Evolutionary conservation across 2,113 vertebrate species (phyloP), one percentile per base, ranked within the genome.

Genomic region (Pelecanoides urinatrix): DNA sequence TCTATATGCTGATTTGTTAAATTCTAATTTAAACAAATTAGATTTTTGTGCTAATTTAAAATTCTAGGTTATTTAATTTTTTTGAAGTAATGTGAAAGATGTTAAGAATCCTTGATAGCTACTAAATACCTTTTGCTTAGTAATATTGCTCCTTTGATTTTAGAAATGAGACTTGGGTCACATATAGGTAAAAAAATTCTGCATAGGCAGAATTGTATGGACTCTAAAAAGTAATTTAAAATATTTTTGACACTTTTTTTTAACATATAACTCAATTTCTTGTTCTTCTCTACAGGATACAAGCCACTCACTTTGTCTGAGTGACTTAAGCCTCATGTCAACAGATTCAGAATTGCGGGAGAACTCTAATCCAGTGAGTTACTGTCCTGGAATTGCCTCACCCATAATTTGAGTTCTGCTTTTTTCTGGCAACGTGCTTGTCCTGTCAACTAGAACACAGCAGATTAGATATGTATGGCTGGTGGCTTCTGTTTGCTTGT

Each of bases 221-320:
- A 18, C 38, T 72, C 29, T 55, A 19, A n/a, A 70, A 80, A 72
- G 15, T 26, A 74, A 49, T 38, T 32, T 22, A 32, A 88, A 90
- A 36, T 13, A 34, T 10, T 61, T 29, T 23, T 79, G n/a, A 15
- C 7, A 5, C 58, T 14, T 30, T 49, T 3, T 76, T 42, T 11
- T 11, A 66, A 45, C 61, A 20, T 3, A 1, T 52, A 86, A 90
- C 80, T 71, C 4, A 8, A 11, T 30, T 58, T 59, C 1, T 52
- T 74, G 76, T 50, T 93, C 58, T 65, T 96, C 78, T 88, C 95
- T 94, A 53, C 98, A 99, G 99, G 99, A 99, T 98, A 99, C 99
- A 96, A 99, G 99, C 98, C 99, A 99, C 97, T 99, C 99, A 10
- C 98, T 99, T 96, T 99, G 99, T 98, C 98, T 99, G 98, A 99